These are phyloP conservation scores for Emydocephalus ijimae DNA, from an alignment of 2,113 vertebrate genomes.

Conservation along the genomic window DNA sequence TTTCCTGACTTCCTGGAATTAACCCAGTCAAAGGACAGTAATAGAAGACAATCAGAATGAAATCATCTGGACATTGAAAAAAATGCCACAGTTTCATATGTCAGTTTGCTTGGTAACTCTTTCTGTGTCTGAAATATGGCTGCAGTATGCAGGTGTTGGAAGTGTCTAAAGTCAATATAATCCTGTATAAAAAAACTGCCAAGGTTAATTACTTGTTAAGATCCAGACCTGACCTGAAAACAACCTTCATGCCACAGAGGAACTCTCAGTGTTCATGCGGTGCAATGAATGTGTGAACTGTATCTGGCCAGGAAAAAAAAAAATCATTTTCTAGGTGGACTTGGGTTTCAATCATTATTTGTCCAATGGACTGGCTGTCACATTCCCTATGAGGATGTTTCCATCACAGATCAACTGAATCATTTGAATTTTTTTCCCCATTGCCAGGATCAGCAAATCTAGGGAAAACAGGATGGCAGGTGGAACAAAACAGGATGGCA, in stretches of 20 bases:
- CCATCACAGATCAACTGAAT: neutral
- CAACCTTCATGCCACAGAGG: neutral
- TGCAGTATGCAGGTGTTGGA: neutral
- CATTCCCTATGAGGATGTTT: neutral
- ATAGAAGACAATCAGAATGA: neutral
- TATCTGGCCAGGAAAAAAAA: neutral
- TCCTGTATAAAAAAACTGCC: neutral
- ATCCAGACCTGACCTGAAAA: neutral
- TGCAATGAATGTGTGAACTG: neutral
- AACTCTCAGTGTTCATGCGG: neutral
- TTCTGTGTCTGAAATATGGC: neutral
- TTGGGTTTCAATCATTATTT: neutral
- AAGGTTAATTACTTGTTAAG: neutral
- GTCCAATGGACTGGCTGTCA: neutral
- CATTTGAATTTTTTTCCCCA: too few relatives aligned
- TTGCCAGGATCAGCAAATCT: neutral
- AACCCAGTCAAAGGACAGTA: slow-evolving; percentile 25
- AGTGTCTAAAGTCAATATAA: neutral
- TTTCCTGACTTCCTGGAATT: slow-evolving; percentile 24
- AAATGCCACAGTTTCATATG: neutral
- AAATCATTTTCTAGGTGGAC: neutral
- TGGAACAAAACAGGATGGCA: neutral
- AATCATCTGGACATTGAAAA: rapidly evolving
- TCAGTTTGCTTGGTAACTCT: neutral
- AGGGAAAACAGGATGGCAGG: neutral